Percentiles rank a stretch among this genome's conserved stretches.
Evolutionary conservation across 2,797 vertebrate species (phyloP).

Genomic region (Florisuga fusca): DNA sequence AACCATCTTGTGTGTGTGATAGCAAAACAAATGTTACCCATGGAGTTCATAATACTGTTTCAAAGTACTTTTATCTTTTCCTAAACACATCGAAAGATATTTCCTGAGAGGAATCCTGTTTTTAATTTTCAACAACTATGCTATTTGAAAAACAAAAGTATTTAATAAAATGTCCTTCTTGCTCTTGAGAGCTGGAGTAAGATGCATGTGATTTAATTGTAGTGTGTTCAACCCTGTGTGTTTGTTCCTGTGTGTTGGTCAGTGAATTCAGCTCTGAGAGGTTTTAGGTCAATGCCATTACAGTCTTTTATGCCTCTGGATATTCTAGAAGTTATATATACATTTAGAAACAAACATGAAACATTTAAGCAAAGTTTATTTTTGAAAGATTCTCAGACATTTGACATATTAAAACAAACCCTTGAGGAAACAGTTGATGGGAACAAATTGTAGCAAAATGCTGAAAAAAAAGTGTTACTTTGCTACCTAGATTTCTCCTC

Average conservation of each 20-base stretch:
- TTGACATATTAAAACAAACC: not conserved
- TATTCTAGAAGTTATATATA: not conserved
- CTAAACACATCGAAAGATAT: not conserved
- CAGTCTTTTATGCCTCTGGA: not conserved
- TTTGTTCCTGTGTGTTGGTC: not conserved
- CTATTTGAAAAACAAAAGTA: not conserved
- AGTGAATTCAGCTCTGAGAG: not conserved
- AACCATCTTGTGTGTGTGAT: not conserved
- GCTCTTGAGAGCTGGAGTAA: not conserved
- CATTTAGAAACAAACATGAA: not conserved
- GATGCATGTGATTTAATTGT: not conserved
- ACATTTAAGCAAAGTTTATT: not conserved
- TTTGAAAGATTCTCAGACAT: not conserved
- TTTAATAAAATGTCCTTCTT: not conserved
- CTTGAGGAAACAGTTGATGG: not conserved
- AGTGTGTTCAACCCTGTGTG: not conserved
- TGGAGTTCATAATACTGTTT: not conserved
- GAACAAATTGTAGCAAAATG: not conserved
- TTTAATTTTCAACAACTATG: not conserved
- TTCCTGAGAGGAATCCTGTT: not conserved
- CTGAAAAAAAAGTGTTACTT: not conserved
- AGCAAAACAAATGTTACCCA: not conserved
- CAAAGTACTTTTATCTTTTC: not conserved
- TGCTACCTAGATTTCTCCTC: not conserved
- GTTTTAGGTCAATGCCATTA: not conserved